phyloP scores from a whole-genome alignment of 2,888 invertebrate genomes.

The Lasioglossum lativentre region DNA sequence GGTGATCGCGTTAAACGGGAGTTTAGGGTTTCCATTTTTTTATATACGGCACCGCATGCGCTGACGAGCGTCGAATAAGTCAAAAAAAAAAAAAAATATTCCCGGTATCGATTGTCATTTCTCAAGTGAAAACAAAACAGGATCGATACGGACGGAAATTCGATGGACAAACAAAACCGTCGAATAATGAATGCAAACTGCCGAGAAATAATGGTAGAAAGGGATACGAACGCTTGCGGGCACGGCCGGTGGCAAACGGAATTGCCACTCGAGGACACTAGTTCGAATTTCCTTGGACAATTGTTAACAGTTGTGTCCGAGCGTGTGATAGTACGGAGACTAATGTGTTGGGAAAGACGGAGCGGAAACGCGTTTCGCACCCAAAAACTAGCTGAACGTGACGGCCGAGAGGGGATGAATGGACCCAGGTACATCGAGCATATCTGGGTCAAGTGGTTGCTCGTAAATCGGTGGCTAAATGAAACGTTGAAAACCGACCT shows the following conservation, averaged over 20 bases:
- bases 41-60: not conserved
- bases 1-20: no score
- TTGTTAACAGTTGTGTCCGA: constrained; percentile 59
- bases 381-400: constrained; percentile 50
- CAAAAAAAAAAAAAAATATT: not conserved
- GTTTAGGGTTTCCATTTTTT: not conserved
- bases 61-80: not conserved
- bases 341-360: constrained; percentile 70
- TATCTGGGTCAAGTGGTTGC: constrained; percentile 74
- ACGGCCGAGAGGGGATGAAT: constrained; percentile 46
- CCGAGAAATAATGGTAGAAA: not conserved
- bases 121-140: not conserved
- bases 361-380: constrained; percentile 66
- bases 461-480: constrained; percentile 77
- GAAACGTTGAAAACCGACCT: constrained; percentile 76
- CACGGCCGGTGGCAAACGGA: constrained; percentile 20
- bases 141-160: not conserved
- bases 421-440: constrained; percentile 68
- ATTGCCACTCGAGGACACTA: constrained; percentile 21
- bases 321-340: constrained; percentile 38
- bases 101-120: not conserved
- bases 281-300: constrained; percentile 38
- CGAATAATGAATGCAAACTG: not conserved
- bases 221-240: not conserved
- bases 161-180: not conserved